Conservation (phyloP, 2,888 invertebrate species). For the Caenorhabditis sulstoni region DNA sequence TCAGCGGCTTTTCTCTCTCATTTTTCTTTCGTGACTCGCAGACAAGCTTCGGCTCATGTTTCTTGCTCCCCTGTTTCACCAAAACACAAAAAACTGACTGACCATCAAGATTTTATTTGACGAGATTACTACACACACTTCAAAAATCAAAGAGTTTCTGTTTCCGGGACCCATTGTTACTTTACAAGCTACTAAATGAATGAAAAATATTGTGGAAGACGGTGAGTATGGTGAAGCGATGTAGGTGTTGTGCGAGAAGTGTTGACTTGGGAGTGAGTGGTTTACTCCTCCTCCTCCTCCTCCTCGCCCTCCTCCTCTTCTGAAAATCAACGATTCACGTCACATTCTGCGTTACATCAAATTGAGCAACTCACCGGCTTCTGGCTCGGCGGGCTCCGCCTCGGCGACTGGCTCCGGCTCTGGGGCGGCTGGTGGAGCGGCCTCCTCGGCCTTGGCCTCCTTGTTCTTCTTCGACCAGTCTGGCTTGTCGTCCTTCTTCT, state of each 20-base stretch:
- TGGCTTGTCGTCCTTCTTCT: conserved; percentile 80
- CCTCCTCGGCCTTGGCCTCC: conserved; percentile 62
- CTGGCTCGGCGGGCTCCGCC: conserved; percentile 55
- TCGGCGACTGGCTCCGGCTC: conserved; percentile 48
- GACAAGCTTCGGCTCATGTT: not conserved
- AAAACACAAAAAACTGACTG: not conserved
- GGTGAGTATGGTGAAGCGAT: not conserved
- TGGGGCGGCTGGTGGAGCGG: conserved; percentile 53
- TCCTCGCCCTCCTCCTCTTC: conserved; percentile 58
- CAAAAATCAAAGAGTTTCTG: conserved; percentile 1
- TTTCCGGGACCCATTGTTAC: not conserved
- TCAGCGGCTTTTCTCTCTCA: not conserved
- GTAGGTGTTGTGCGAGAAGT: conserved; percentile 1
- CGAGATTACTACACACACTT: conserved; percentile 7
- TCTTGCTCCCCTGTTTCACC: conserved; percentile 8
- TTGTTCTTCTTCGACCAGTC: conserved; percentile 78
- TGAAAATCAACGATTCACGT: too few relatives aligned
- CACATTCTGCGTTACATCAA: too few relatives aligned
- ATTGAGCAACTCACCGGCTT: conserved; percentile 51
- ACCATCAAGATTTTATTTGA: conserved; percentile 8
- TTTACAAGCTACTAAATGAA: conserved; percentile 1
- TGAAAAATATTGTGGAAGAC: not conserved
- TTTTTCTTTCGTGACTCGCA: conserved; percentile 8
- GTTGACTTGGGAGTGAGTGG: not conserved
- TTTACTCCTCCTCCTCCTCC: conserved; percentile 62